A percentile compares a stretch with the other conserved stretches of the same genome.
phyloP scores from a whole-genome alignment of 2,113 vertebrate species.

The Rhodinocichla rosea region DNA sequence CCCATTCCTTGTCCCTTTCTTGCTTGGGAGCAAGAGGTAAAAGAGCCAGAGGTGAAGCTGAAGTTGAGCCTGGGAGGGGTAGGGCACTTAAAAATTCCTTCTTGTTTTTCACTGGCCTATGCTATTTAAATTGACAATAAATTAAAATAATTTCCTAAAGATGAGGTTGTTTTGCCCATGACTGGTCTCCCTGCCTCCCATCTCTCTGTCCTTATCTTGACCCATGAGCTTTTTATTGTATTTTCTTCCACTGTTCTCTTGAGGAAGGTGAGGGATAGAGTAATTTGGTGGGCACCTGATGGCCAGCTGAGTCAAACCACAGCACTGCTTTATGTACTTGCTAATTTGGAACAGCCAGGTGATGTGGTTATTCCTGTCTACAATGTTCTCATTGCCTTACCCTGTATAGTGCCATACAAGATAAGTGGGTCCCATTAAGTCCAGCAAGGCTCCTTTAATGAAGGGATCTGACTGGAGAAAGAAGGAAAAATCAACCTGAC shows the following conservation, averaged over 20 bases:
- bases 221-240: fast-evolving
- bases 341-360: background rate
- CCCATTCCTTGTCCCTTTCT: fast-evolving
- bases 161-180: background rate
- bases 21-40: fast-evolving
- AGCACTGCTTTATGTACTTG: background rate
- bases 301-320: background rate
- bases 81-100: background rate
- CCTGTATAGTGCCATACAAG: background rate
- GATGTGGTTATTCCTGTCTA: background rate
- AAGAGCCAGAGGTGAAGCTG: background rate
- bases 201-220: background rate
- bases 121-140: background rate
- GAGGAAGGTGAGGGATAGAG: background rate
- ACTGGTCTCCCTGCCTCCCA: background rate
- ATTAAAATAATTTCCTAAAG: background rate
- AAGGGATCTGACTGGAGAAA: background rate
- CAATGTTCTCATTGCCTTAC: background rate
- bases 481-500: background rate
- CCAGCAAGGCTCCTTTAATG: background rate
- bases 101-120: background rate
- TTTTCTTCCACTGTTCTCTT: background rate
- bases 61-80: background rate
- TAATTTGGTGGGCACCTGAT: background rate
- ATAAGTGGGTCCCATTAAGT: background rate